A percentile compares a stretch with the other conserved stretches of the same genome.
phyloP scores from a whole-genome alignment of 2,113 vertebrate genomes.

The Pseudorectes ferrugineus region DNA sequence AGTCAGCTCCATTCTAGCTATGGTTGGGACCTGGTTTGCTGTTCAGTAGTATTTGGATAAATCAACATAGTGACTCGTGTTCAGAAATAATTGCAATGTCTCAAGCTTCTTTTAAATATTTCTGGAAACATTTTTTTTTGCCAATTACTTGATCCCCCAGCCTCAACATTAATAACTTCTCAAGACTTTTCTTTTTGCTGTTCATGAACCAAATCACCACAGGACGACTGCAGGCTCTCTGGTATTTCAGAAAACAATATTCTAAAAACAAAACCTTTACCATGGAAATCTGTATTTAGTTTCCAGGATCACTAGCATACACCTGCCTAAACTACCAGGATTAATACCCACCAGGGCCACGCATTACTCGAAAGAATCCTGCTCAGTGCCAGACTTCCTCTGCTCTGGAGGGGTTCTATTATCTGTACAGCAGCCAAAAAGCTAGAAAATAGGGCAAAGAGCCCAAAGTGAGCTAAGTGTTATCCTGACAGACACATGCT shows the following conservation, averaged over 20 bases:
- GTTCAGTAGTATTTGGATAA: background rate
- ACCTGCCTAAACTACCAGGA: background rate
- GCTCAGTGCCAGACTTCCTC: background rate
- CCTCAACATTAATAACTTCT: background rate
- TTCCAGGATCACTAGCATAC: background rate
- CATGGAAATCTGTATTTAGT: background rate
- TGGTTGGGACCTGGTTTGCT: background rate
- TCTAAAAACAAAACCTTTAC: background rate
- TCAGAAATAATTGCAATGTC: background rate
- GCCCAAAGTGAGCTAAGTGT: background rate
- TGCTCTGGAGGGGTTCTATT: background rate
- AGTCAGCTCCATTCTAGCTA: background rate
- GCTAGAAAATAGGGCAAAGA: background rate
- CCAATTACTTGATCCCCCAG: background rate
- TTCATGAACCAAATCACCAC: background rate
- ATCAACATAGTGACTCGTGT: background rate
- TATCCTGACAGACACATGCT: background rate
- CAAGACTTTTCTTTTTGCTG: background rate
- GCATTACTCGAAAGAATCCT: constrained; percentile 27
- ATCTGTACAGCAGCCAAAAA: constrained; percentile 4
- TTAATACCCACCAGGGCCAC: background rate
- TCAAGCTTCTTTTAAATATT: background rate
- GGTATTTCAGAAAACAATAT: background rate
- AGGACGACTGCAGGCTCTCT: background rate
- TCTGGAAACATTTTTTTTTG: background rate